Percentiles rank a stretch among this genome's conserved stretches.
Evolutionary conservation across 2,113 vertebrate genomes (phyloP).

Genomic region (Cottus gobio): DNA sequence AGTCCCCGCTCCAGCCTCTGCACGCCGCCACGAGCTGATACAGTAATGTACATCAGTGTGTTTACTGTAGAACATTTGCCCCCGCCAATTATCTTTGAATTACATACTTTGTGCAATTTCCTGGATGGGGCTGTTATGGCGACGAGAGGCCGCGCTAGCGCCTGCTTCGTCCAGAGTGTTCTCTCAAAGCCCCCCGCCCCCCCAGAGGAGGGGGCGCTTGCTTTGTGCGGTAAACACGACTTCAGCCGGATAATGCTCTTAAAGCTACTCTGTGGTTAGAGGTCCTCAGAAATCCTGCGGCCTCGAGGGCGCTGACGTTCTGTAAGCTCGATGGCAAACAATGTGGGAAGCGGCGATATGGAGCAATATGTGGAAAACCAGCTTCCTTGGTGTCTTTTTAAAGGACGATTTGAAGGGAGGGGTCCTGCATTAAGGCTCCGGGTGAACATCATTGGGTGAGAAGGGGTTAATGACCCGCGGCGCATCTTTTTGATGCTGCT

Average conservation of each 20-base stretch:
- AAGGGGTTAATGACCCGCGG: neutral
- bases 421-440: neutral
- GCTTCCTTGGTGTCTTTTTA: neutral
- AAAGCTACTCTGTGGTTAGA: constrained; percentile 65
- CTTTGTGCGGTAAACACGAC: constrained; percentile 74
- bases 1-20: neutral
- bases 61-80: constrained; percentile 52
- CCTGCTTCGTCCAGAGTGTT: constrained; percentile 43
- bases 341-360: constrained; percentile 29
- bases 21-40: constrained; percentile 11
- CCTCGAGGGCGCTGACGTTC: constrained; percentile 62
- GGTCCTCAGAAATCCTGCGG: constrained; percentile 67
- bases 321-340: constrained; percentile 65
- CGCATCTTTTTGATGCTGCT: neutral
- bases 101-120: constrained; percentile 65
- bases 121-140: constrained; percentile 61
- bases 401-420: neutral
- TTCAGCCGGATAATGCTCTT: constrained; percentile 62
- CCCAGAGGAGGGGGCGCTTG: constrained; percentile 32
- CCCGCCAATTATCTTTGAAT: constrained; percentile 72
- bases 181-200: constrained; percentile 39
- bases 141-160: too few relatives aligned
- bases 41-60: constrained; percentile 38
- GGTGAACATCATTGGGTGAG: neutral
- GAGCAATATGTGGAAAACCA: constrained; percentile 18